Evolutionary conservation across 2,797 vertebrate genomes (phyloP), one percentile per base, ranked within the genome.

Genomic region (Takifugu ocellatus): DNA sequence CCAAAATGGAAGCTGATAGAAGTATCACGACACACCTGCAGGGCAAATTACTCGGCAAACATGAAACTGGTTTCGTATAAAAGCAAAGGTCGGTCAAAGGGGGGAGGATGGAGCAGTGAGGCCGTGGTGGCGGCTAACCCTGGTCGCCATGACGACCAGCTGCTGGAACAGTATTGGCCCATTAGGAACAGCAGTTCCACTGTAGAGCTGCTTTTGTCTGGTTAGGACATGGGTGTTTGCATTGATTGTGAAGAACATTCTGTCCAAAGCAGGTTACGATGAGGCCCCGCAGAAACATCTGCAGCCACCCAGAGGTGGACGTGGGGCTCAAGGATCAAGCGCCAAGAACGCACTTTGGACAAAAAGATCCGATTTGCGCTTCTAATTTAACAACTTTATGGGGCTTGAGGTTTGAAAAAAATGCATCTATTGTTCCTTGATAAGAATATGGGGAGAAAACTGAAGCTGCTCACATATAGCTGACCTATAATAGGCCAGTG

Each of bases 101-200:
- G 25, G 26, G 58, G 17, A 58, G 59, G 43, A 50, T 31, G 24
- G 29, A 55, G 56, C 59, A 54, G 9, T 10, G 14, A 16, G 26
- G 8, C 36, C 2, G 8, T 3, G 44, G 25, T 33, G n/a, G 27
- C 4, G 43, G 16, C 54, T 79, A 70, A 77, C 82, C 82, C 45
- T 2, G 16, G 50, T 82, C 68, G 11, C 70, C 68, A 59, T 1
- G 39, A 71, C 48, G 78, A 84, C 68, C 68, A 14, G 46, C 36
- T 8, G 2, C 61, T 26, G 57, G 44, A 51, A 5, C 57, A 49
- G 56, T 78, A 77, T 83, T 72, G 81, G 64, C 45, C 74, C 72
- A 74, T 78, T 78, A 82, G 55, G 59, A 70, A 51, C 45, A 27
- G 54, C n/a, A 8, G 61, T 54, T 66, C 68, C 44, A 53, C 31